These are phyloP conservation scores for Muschampia plurimacula DNA, from an alignment of 2,888 invertebrate genomes.

Conservation along the genomic window DNA sequence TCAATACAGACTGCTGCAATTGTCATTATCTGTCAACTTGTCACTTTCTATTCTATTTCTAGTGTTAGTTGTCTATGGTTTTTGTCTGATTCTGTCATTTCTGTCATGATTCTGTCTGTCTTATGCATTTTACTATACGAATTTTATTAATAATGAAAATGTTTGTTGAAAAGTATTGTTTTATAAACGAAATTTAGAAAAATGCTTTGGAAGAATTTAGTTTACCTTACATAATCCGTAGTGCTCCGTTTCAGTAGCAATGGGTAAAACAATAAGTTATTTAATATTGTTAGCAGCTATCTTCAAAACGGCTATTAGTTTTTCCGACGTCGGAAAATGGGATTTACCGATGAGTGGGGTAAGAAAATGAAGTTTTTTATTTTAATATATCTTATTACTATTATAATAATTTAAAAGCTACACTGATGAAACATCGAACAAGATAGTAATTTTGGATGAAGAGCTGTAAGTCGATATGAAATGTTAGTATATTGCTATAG, in stretches of 20 bases:
- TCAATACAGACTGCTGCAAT: not conserved
- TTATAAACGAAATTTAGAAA: conserved; percentile 43
- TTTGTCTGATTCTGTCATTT: too few relatives aligned
- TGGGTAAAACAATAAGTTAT: conserved; percentile 63
- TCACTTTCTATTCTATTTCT: too few relatives aligned
- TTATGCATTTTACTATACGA: conserved; percentile 20
- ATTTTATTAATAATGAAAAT: conserved; percentile 33
- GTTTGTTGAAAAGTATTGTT: conserved; percentile 42
- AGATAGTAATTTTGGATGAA: not conserved
- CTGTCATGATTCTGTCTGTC: conserved; percentile 11
- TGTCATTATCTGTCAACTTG: not conserved
- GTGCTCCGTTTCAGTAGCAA: conserved; percentile 39
- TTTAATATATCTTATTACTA: not conserved
- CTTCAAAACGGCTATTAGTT: conserved; percentile 66
- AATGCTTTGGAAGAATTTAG: conserved; percentile 43
- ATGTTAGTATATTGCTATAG: too few relatives aligned
- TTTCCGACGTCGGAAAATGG: conserved; percentile 89
- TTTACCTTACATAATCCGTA: conserved; percentile 40
- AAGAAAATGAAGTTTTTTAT: conserved; percentile 8
- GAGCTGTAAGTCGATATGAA: too few relatives aligned
- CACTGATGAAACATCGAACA: not conserved
- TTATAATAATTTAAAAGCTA: not conserved
- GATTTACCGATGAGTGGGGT: conserved; percentile 86
- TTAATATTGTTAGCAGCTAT: conserved; percentile 62
- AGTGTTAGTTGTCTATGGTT: too few relatives aligned